phyloP scores from a whole-genome alignment of 2,888 invertebrate species.

The Pristionchus mayeri region DNA sequence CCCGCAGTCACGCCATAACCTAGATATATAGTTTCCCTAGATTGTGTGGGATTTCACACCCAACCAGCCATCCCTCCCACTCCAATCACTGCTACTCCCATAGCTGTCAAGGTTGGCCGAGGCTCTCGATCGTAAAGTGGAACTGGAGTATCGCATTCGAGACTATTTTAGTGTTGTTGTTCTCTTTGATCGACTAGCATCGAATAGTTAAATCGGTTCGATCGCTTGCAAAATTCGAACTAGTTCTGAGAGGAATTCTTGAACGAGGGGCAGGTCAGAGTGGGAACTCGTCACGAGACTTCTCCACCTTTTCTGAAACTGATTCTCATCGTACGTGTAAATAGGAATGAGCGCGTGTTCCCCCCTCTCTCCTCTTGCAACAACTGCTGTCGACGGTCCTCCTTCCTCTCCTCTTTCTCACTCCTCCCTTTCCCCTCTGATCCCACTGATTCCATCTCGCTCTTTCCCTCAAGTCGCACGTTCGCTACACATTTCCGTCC shows the following conservation, averaged over 20 bases:
- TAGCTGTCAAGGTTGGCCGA: conserved; percentile 12
- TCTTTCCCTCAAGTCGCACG: neutral
- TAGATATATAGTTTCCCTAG: neutral
- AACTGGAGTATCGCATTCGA: too few species aligned
- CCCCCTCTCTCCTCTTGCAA: conserved; percentile 6
- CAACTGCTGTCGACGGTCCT: conserved; percentile 21
- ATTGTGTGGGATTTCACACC: conserved; percentile 4
- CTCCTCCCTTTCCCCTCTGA: neutral
- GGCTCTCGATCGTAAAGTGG: conserved; percentile 24
- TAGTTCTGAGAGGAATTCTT: too few species aligned
- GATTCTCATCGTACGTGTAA: too few species aligned
- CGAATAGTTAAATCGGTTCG: too few species aligned
- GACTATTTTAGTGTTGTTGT: too few species aligned
- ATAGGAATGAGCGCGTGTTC: conserved; percentile 45
- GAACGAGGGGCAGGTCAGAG: too few species aligned
- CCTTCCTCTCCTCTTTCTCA: neutral
- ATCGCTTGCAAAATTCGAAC: neutral
- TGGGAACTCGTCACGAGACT: too few species aligned
- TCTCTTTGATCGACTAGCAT: too few species aligned
- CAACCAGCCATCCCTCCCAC: neutral
- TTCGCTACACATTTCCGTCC: neutral
- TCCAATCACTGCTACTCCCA: neutral
- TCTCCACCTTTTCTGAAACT: too few species aligned
- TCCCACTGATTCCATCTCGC: neutral
- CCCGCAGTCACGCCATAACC: neutral